phyloP scores from a whole-genome alignment of 2,888 invertebrate genomes.

The Torymus aiolomorphi region DNA sequence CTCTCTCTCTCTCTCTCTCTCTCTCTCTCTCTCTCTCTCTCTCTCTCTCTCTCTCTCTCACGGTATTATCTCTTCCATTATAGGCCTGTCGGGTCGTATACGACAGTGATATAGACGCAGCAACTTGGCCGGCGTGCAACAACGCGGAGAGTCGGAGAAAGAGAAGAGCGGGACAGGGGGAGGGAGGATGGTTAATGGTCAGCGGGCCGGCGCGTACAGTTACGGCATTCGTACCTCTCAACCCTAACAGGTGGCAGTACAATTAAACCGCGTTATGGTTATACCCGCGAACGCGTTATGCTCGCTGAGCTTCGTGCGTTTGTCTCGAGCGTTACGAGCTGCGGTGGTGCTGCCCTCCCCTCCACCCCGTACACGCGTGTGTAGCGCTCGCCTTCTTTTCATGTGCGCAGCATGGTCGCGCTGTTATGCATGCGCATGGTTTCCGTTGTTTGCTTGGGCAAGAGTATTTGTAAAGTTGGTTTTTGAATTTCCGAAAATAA shows the following conservation, averaged over 20 bases:
- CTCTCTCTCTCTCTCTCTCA: not conserved
- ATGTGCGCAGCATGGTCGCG: no score
- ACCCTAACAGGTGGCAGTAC: conserved; percentile 70
- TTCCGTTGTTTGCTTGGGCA: no score
- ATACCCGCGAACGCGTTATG: conserved; percentile 61
- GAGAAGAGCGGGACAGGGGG: not conserved
- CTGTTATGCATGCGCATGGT: no score
- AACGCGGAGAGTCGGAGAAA: not conserved
- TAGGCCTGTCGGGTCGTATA: conserved; percentile 35
- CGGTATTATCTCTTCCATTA: conserved; percentile 34
- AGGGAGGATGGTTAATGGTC: conserved; percentile 64
- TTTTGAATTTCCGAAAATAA: no score
- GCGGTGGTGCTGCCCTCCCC: no score
- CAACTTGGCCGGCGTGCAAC: conserved; percentile 19
- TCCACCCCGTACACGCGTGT: no score
- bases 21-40: no score
- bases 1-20: not conserved
- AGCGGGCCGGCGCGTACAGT: conserved; percentile 55
- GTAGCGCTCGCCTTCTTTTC: no score
- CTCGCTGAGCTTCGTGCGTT: conserved; percentile 39
- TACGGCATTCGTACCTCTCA: conserved; percentile 59
- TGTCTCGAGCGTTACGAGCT: conserved; percentile 13
- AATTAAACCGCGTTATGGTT: conserved; percentile 72
- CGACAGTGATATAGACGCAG: conserved; percentile 44
- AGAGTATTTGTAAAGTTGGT: no score